phyloP scores from a whole-genome alignment of 2,113 vertebrate genomes.

The Oriolus oriolus region DNA sequence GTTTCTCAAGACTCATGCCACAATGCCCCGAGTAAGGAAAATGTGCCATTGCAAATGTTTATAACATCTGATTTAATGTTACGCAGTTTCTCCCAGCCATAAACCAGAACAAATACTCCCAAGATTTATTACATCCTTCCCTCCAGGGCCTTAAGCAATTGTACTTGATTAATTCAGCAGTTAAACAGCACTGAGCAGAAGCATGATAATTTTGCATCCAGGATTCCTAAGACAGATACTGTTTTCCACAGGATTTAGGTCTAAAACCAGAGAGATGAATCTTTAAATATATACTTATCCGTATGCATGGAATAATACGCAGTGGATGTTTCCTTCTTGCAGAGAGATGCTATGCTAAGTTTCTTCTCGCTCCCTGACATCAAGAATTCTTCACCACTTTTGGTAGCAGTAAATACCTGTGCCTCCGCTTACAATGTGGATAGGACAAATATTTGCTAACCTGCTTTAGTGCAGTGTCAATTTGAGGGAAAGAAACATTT shows the following conservation, averaged over 20 bases:
- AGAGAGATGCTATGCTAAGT: neutral
- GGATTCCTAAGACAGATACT: conserved; percentile 50
- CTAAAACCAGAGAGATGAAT: conserved; percentile 32
- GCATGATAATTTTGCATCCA: conserved; percentile 32
- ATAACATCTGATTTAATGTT: conserved; percentile 65
- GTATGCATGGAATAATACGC: neutral
- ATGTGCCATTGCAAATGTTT: conserved; percentile 60
- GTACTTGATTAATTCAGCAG: conserved; percentile 58
- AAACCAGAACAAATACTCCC: conserved; percentile 71
- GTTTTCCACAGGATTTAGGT: conserved; percentile 63
- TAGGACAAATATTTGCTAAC: neutral
- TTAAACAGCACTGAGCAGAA: conserved; percentile 45
- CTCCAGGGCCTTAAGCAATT: conserved; percentile 63
- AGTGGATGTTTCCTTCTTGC: neutral
- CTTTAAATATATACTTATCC: conserved; percentile 40
- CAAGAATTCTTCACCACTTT: neutral
- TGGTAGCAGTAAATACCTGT: neutral
- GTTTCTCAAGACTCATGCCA: conserved; percentile 53
- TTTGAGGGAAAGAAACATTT: neutral
- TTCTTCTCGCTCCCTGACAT: neutral
- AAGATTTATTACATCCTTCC: conserved; percentile 74
- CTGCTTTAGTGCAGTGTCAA: neutral
- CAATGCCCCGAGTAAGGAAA: conserved; percentile 48
- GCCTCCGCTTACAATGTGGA: neutral
- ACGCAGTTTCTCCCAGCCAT: conserved; percentile 56